Percentiles rank a stretch among this genome's conserved stretches.
Conservation (phyloP, 2,888 invertebrate genomes). For the Sinopyrophorus schimmeli region DNA sequence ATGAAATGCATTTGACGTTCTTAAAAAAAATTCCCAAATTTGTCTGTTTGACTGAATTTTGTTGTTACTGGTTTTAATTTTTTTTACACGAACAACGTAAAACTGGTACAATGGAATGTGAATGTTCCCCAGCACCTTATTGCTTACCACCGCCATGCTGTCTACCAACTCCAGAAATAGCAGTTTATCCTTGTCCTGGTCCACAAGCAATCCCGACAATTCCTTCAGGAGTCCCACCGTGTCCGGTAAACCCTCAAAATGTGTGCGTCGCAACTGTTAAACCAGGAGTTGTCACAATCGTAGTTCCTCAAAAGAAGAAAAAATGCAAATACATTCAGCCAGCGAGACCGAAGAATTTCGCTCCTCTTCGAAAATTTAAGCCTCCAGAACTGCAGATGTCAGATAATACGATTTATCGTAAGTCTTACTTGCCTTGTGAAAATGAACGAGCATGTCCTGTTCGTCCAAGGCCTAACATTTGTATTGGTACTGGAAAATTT, state of each 20-base stretch:
- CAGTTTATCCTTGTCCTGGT: slow-evolving; percentile 5
- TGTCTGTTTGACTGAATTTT: not conserved
- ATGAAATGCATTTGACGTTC: not conserved
- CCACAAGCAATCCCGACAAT: slow-evolving; percentile 22
- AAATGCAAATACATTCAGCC: slow-evolving; percentile 29
- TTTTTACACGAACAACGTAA: not conserved
- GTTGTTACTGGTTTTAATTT: not conserved
- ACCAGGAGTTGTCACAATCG: slow-evolving; percentile 33
- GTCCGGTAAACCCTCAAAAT: too few species aligned
- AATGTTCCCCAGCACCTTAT: not conserved
- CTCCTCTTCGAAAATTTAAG: slow-evolving; percentile 61
- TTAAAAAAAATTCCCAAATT: not conserved
- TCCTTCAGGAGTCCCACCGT: slow-evolving; percentile 31
- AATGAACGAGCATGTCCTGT: slow-evolving; percentile 46
- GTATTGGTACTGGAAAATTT: slow-evolving; percentile 55
- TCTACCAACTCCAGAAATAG: slow-evolving; percentile 3
- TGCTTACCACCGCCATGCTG: slow-evolving; percentile 5
- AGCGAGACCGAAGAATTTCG: slow-evolving; percentile 38
- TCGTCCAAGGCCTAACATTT: slow-evolving; percentile 51
- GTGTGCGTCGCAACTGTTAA: slow-evolving; percentile 45
- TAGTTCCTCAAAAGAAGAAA: slow-evolving; percentile 31
- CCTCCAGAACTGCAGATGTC: slow-evolving; percentile 64
- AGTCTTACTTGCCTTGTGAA: slow-evolving; percentile 64
- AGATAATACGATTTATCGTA: slow-evolving; percentile 65
- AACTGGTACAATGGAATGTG: slow-evolving; percentile 1